Base-by-base conservation (phyloP, 2,113 vertebrate species). In the Tenrec ecaudatus region DNA sequence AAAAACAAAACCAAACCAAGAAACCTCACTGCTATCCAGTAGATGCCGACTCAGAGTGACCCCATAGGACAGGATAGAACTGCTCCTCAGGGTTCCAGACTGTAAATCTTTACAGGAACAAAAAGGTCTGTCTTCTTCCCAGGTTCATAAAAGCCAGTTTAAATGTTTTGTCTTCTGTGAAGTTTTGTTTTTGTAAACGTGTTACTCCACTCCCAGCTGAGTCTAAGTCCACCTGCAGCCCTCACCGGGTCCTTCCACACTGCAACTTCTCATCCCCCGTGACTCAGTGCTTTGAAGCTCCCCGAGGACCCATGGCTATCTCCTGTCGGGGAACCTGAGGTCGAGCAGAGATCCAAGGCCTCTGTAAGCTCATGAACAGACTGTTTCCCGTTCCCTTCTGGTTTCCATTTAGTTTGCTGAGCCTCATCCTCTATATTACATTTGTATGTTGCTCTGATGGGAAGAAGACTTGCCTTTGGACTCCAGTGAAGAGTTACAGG, bases 121-220 rank as follows among this genome's bases (percentile, higher is more conserved):
- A 10, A 53, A 53, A 53, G 9, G 47, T 53, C 47, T 53, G 47
- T 53, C 47, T 53, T 53, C 47, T 10, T 53, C 47, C 47, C 47
- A 53, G 47, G 47, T 92, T 58, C 25, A 2, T 60, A 27, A 80
- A 69, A 82, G 19, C 57, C 0, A 10, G 58, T 84, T 58, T 80
- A n/a, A 71, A 16, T 86, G 47, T 36, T 80, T 16, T 82, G 96
- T 88, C 38, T 83, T 86, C 31, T 68, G 47, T 25, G 62, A 90
- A 36, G 33, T 84, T 83, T 90, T 83, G 57, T 88, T 2, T 53
- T 53, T 53, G 47, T 53, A 22, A 62, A 62, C 86, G 93, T 71
- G 58, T 25, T n/a, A 11, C 29, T 23, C 38, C 7, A 1, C 0
- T 25, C 16, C 0, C 6, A 17, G 17, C 11, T 43, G 14, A 83